phyloP scores from a whole-genome alignment of 2,797 vertebrate species.

The Falco cherrug region DNA sequence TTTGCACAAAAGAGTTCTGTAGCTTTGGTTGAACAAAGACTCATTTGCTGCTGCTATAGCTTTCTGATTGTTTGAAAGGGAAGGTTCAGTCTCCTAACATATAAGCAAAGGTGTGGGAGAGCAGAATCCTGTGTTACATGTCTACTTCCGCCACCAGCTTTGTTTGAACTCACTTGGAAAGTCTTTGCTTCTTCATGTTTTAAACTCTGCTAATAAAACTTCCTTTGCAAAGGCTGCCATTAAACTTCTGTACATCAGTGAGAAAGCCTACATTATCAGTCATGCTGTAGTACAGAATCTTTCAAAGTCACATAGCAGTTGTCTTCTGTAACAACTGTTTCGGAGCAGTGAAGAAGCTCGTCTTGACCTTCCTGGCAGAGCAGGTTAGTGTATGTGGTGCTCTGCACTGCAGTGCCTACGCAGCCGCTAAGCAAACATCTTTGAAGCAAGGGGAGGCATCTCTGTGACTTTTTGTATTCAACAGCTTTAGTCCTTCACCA shows the following conservation, averaged over 20 bases:
- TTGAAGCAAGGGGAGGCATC: neutral
- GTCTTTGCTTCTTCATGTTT: neutral
- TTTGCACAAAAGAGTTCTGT: neutral
- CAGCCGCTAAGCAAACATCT: neutral
- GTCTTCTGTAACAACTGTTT: neutral
- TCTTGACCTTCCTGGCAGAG: neutral
- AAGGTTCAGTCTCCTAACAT: neutral
- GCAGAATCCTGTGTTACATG: neutral
- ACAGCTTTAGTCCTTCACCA: neutral
- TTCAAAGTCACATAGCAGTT: neutral
- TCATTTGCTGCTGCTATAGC: neutral
- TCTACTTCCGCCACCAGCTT: neutral
- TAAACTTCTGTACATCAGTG: neutral
- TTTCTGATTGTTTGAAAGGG: neutral
- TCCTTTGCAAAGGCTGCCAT: neutral
- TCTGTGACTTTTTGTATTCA: neutral
- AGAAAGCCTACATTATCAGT: neutral
- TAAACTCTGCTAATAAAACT: neutral
- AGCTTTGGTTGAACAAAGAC: slow-evolving; percentile 7
- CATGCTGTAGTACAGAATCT: neutral
- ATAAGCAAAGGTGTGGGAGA: neutral
- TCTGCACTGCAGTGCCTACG: neutral
- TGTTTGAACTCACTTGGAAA: neutral
- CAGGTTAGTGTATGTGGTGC: neutral
- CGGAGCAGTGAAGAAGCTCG: neutral